A percentile compares a stretch with the other conserved stretches of the same genome.
Conservation (phyloP, 2,113 vertebrate species). For the Ophiodon elongatus region DNA sequence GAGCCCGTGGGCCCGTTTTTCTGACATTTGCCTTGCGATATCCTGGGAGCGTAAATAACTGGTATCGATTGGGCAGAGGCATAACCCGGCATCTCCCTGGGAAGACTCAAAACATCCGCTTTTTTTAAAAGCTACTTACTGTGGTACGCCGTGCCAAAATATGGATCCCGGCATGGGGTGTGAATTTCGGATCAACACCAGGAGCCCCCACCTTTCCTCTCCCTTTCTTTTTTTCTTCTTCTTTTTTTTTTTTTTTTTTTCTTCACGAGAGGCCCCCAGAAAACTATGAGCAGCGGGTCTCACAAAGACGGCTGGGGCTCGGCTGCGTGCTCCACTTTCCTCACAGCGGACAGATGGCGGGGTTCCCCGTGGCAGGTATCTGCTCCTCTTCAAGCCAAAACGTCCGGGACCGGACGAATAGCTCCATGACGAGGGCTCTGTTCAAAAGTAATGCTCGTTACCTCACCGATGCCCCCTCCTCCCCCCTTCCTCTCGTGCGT, state of each 20-base stretch:
- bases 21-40: conserved; percentile 61
- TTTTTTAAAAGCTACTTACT: conserved; percentile 74
- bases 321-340: conserved; percentile 74
- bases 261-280: conserved; percentile 72
- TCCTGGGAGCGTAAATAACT: conserved; percentile 69
- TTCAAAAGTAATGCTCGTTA: conserved; percentile 69
- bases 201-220: conserved; percentile 37
- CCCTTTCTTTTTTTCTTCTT: not conserved
- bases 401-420: conserved; percentile 65
- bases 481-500: conserved; percentile 27
- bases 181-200: conserved; percentile 67
- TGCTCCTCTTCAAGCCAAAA: conserved; percentile 51
- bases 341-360: conserved; percentile 62
- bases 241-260: not conserved
- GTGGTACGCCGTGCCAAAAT: conserved; percentile 62
- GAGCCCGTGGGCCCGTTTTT: conserved; percentile 59
- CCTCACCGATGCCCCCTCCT: not conserved
- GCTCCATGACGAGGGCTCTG: conserved; percentile 74
- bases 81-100: conserved; percentile 46
- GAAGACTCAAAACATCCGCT: conserved; percentile 59
- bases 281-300: conserved; percentile 70
- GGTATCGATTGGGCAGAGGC: conserved; percentile 56
- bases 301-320: conserved; percentile 77
- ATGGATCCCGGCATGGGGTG: conserved; percentile 67
- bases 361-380: conserved; percentile 61